Percentiles rank a stretch among this genome's conserved stretches.
Evolutionary conservation across 2,113 vertebrate species (phyloP).

Genomic region (Petromus typicus): DNA sequence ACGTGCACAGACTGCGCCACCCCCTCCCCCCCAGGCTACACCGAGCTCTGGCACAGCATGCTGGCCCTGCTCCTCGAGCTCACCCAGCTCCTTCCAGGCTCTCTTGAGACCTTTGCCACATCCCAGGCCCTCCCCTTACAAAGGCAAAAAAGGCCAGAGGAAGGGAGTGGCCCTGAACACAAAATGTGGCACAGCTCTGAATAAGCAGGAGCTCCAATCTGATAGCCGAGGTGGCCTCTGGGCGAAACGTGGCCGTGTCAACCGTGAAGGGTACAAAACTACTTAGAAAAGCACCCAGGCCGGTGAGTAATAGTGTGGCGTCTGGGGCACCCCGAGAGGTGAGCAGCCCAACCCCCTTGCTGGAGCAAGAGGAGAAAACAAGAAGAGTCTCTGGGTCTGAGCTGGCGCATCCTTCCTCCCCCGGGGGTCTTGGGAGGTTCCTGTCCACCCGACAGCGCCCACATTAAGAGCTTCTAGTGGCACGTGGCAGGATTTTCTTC

Average conservation of each 20-base stretch:
- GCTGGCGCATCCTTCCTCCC: background rate
- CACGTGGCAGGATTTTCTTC: conserved; percentile 29
- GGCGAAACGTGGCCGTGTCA: background rate
- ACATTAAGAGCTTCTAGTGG: background rate
- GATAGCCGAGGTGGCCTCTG: background rate
- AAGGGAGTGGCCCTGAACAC: conserved; percentile 62
- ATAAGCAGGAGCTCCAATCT: background rate
- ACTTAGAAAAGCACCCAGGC: conserved; percentile 5
- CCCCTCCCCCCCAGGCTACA: conserved; percentile 67
- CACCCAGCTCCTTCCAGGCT: conserved; percentile 54
- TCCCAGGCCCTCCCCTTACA: conserved; percentile 60
- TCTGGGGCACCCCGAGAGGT: background rate
- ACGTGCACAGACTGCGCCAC: conserved; percentile 59
- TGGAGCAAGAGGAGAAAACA: background rate
- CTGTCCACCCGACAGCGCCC: background rate
- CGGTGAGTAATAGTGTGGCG: background rate
- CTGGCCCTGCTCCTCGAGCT: background rate
- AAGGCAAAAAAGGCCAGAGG: conserved; percentile 59
- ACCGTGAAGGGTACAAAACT: background rate
- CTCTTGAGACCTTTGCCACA: conserved; percentile 63
- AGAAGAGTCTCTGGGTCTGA: background rate
- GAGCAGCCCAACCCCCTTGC: background rate
- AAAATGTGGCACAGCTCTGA: conserved; percentile 52
- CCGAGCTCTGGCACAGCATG: conserved; percentile 39
- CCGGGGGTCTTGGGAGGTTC: background rate